A percentile compares a stretch with the other conserved stretches of the same genome.
Evolutionary conservation across 2,113 vertebrate species (phyloP).

Genomic region (Channa argus): DNA sequence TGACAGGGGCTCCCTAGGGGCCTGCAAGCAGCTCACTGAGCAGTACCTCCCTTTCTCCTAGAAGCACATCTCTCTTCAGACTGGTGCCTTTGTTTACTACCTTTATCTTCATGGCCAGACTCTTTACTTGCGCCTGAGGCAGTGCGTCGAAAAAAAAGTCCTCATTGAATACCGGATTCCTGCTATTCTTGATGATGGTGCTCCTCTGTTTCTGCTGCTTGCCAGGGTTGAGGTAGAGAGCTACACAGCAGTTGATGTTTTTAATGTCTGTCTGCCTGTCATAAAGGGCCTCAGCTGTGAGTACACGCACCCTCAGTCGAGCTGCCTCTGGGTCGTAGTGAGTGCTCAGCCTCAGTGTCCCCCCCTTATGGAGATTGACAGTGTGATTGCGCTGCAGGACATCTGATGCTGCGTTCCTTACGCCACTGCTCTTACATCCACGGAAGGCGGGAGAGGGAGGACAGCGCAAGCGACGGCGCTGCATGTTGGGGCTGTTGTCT

Average conservation of each 20-base stretch:
- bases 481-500: conserved; percentile 91
- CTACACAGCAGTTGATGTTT: conserved; percentile 95
- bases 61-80: conserved; percentile 92
- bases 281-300: conserved; percentile 90
- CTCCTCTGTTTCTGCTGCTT: conserved; percentile 98
- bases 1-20: conserved; percentile 70
- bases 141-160: conserved; percentile 97
- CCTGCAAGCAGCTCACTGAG: conserved; percentile 88
- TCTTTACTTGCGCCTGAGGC: conserved; percentile 86
- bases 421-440: conserved; percentile 59
- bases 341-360: conserved; percentile 88
- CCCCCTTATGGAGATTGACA: conserved; percentile 86
- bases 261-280: conserved; percentile 89
- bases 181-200: conserved; percentile 97
- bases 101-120: conserved; percentile 93
- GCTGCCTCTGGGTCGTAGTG: conserved; percentile 90
- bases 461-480: conserved; percentile 84
- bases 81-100: conserved; percentile 97
- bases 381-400: conserved; percentile 85
- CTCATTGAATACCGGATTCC: conserved; percentile 95
- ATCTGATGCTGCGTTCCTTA: conserved; percentile 33
- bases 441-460: conserved; percentile 79
- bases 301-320: conserved; percentile 88
- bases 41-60: conserved; percentile 93
- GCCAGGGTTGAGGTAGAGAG: conserved; percentile 93